phyloP scores from a whole-genome alignment of 2,797 vertebrate species.

The Betta splendens region DNA sequence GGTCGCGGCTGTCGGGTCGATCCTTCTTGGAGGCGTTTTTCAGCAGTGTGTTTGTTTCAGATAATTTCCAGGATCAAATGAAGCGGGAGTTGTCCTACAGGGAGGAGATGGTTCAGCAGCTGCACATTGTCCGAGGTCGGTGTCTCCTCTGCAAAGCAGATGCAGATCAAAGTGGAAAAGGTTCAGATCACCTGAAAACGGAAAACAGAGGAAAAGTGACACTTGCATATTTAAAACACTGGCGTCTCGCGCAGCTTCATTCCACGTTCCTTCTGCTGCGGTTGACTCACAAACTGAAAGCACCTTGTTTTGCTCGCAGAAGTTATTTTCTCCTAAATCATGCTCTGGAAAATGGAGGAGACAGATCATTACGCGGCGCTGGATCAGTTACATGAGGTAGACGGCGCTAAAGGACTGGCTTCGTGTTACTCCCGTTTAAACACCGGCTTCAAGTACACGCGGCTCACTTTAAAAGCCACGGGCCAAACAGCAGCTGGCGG shows the following conservation, averaged over 20 bases:
- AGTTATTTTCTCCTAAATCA: conserved; percentile 76
- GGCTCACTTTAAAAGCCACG: no score
- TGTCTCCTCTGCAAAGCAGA: conserved; percentile 50
- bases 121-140: conserved; percentile 97
- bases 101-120: conserved; percentile 98
- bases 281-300: conserved; percentile 61
- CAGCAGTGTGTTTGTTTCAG: conserved; percentile 75
- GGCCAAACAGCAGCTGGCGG: no score
- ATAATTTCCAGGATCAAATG: conserved; percentile 99
- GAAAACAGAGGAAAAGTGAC: conserved; percentile 73
- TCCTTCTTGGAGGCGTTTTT: neutral
- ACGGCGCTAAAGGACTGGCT: conserved; percentile 78
- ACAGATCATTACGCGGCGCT: conserved; percentile 71
- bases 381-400: conserved; percentile 80
- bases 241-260: no score
- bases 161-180: conserved; percentile 50
- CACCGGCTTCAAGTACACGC: conserved; percentile 75
- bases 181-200: conserved; percentile 22
- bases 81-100: conserved; percentile 97
- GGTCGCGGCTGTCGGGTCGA: neutral
- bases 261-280: conserved; percentile 19
- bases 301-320: conserved; percentile 71
- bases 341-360: conserved; percentile 75
- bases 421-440: conserved; percentile 77
- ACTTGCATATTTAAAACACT: conserved; percentile 81